Percentiles rank a stretch among this genome's conserved stretches.
Conservation (phyloP, 2,888 invertebrate species). For the Mamestra brassicae region DNA sequence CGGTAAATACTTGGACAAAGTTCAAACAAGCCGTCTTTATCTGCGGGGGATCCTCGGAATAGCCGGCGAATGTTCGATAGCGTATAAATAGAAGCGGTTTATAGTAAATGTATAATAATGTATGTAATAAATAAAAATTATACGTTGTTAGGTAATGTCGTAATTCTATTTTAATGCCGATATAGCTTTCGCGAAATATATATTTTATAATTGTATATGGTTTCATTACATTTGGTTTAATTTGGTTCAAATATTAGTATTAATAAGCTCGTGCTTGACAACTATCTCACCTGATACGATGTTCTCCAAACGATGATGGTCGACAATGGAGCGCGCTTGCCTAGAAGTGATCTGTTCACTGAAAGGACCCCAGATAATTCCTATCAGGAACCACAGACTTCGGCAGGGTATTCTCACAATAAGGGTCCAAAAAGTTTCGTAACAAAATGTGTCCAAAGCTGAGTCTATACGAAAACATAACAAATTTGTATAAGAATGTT, state of each 20-base stretch:
- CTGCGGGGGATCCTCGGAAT: conserved; percentile 20
- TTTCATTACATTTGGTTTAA: neutral
- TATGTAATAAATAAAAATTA: too few species aligned
- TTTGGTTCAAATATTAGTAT: neutral
- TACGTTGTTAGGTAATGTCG: neutral
- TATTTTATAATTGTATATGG: neutral
- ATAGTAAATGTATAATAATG: too few species aligned
- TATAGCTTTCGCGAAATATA: neutral
- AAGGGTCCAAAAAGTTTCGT: neutral
- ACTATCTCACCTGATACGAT: neutral
- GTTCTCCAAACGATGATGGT: neutral
- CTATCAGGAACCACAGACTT: neutral
- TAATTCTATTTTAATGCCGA: neutral
- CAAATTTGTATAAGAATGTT: neutral
- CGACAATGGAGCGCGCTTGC: neutral
- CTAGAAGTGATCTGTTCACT: neutral
- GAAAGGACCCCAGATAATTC: neutral
- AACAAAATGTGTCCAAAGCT: neutral
- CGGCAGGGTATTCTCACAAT: neutral
- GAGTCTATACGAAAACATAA: neutral
- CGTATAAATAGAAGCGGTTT: conserved; percentile 19
- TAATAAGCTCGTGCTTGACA: neutral
- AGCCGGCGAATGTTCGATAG: conserved; percentile 2
- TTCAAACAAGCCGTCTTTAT: conserved; percentile 44
- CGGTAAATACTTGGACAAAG: conserved; percentile 51